Base-by-base conservation (phyloP, 2,113 vertebrate genomes). In the Lathamus discolor region DNA sequence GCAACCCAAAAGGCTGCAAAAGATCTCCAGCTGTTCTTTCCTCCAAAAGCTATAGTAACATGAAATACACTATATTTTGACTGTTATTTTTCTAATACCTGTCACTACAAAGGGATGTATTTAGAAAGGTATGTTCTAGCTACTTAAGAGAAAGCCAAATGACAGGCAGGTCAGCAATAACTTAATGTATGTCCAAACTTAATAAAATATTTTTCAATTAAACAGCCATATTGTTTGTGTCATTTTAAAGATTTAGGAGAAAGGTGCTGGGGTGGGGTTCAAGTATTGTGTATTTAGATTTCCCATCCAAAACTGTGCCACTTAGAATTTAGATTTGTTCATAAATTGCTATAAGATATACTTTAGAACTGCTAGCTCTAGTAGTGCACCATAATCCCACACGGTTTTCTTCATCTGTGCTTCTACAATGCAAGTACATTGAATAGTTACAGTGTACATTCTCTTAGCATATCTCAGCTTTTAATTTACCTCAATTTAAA, bases 281-380 rank as follows among this genome's bases (percentile, higher is more conserved):
- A 59, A 52, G 24, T 19, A 44, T 13, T 0, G 0, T 23, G 13
- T 0, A 0, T 14, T 74, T 39, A 54, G 14, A 44, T 48, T 19
- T 92, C 29, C 33, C 33, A 44, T 82, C 55, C n/a, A 67, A 55
- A 87, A 64, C 39, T 23, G 4, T 63, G 13, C 63, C 14, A n/a
- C 3, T 72, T 44, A 41, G 52, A 70, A 35, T 63, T 27, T 82
- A 27, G 2, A 61, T 89, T 82, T 79, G 17, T 41, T 79, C 43
- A 90, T 24, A 29, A 72, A 39, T 25, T 92, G 6, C 24, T 83
- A 0, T 8, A 54, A 69, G 41, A 43, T 63, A 13, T 8, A 17
- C 31, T 86, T 62, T 29, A 59, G 46, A 61, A 81, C 46, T 86
- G 17, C 24, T 52, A 17, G 11, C 25, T 91, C 28, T 76, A 24